Base-by-base conservation (phyloP, 2,797 vertebrate genomes). In the Crocodylus rhombifer region DNA sequence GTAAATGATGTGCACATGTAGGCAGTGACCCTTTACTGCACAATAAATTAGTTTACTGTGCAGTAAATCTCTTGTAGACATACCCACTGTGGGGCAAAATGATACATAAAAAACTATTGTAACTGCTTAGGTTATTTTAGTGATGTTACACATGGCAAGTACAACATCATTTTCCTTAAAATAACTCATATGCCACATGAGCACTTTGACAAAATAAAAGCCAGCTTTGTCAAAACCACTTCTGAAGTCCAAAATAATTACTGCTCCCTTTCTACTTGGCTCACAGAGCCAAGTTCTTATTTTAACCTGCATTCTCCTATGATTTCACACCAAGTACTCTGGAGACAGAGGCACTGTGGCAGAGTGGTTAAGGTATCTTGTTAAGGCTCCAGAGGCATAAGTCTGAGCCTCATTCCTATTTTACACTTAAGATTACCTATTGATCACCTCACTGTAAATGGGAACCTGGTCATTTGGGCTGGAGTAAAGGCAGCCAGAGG, bases 111-210 rank as follows among this genome's bases (percentile, higher is more conserved):
- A 17, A 80, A 10, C 4, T 0, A 0, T 28, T 58, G 63, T 51
- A 26, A 18, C 33, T 26, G 76, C 16, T 84, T 26, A 58, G 4
- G 61, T 82, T 5, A 23, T 74, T 84, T 42, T 2, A 3, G 18
- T 3, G 82, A 79, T 71, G 25, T 91, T 92, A 2, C 73, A 25
- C 23, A 30, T 64, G 18, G 14, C 12, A 85, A 83, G 2, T 51
- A 33, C 42, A 90, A 82, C 4, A 8, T 36, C 89, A 12, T 5
- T 73, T 11, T 79, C 23, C 71, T 73, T 89, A 90, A 86, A 87
- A 77, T 77, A 67, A 87, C 26, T 5, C 20, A 5, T 73, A 30
- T 80, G 51, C 71, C 23, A 75, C 11, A 25, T 57, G 42, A 86
- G n/a, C 30, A 77, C 7, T 8, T 80, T 90, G 63, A 55, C 2